Evolutionary conservation across 2,113 vertebrate genomes (phyloP).

Genomic region (Thymallus thymallus): DNA sequence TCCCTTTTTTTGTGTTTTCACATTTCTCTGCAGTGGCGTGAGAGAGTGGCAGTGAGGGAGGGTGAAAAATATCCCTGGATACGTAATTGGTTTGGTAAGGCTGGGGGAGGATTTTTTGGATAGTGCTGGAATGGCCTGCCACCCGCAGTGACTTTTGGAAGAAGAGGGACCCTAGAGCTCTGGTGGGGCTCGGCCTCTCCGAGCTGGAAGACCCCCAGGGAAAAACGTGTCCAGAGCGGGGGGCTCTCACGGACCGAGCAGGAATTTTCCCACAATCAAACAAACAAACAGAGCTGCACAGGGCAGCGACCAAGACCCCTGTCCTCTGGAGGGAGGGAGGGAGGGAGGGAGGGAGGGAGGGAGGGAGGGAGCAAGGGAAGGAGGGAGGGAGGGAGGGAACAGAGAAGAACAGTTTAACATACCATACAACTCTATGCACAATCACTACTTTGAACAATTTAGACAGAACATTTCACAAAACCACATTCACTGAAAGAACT

Average conservation of each 20-base stretch:
- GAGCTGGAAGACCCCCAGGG: constrained; percentile 60
- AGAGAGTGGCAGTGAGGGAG: background rate
- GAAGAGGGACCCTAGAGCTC: constrained; percentile 34
- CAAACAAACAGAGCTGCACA: constrained; percentile 68
- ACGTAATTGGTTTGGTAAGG: constrained; percentile 1
- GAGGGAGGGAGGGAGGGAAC: constrained; percentile 33
- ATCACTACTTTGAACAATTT: too few species aligned
- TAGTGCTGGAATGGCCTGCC: background rate
- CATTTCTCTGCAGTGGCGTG: background rate
- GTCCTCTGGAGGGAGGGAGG: constrained; percentile 39
- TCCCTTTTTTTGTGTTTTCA: constrained; percentile 11
- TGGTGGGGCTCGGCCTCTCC: constrained; percentile 38
- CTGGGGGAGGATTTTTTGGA: background rate
- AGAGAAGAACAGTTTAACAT: constrained; percentile 12
- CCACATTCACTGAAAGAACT: too few species aligned
- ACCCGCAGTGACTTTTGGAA: constrained; percentile 46
- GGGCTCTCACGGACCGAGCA: constrained; percentile 72
- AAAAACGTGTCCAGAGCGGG: constrained; percentile 59
- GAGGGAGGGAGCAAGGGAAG: constrained; percentile 30
- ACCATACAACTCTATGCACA: too few species aligned
- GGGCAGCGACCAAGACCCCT: constrained; percentile 57
- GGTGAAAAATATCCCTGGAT: constrained; percentile 5
- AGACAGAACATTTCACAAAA: too few species aligned
- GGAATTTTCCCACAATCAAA: constrained; percentile 78
- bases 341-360: constrained; percentile 33